phyloP scores from a whole-genome alignment of 1,140 invertebrate species.

The Tetramorium alpestre region DNA sequence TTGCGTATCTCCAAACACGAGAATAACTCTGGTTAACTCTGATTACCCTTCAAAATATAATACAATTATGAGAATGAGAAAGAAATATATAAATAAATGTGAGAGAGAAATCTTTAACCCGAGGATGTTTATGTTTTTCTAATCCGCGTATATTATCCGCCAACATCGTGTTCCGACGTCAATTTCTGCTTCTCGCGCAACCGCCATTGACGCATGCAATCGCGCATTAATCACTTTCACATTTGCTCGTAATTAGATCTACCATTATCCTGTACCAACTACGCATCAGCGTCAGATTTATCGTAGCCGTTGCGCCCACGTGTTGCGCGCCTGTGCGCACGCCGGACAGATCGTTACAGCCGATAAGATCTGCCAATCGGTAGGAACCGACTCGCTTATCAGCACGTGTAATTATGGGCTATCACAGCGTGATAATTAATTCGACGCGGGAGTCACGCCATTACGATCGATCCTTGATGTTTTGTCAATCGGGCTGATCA shows the following conservation, averaged over 20 bases:
- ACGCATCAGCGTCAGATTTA: neutral
- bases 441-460: neutral
- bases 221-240: constrained; percentile 34
- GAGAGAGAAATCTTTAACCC: neutral
- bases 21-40: too few relatives aligned
- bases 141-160: neutral
- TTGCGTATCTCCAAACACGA: neutral
- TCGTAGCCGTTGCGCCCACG: neutral
- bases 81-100: too few relatives aligned
- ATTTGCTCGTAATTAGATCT: constrained; percentile 29
- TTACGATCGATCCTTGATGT: constrained; percentile 2
- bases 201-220: neutral
- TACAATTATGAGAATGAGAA: too few relatives aligned
- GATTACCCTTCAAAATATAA: too few relatives aligned
- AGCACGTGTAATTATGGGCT: constrained; percentile 16
- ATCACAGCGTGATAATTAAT: constrained; percentile 44
- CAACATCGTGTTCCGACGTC: neutral
- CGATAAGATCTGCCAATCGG: constrained; percentile 37
- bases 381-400: constrained; percentile 27
- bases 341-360: neutral
- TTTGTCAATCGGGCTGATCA: constrained; percentile 1
- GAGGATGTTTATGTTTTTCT: neutral
- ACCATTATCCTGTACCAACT: constrained; percentile 8
- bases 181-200: neutral
- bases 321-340: constrained; percentile 6